A percentile compares a stretch with the other conserved stretches of the same genome.
phyloP scores from a whole-genome alignment of 2,888 invertebrate genomes.

The Synanthedon vespiformis region DNA sequence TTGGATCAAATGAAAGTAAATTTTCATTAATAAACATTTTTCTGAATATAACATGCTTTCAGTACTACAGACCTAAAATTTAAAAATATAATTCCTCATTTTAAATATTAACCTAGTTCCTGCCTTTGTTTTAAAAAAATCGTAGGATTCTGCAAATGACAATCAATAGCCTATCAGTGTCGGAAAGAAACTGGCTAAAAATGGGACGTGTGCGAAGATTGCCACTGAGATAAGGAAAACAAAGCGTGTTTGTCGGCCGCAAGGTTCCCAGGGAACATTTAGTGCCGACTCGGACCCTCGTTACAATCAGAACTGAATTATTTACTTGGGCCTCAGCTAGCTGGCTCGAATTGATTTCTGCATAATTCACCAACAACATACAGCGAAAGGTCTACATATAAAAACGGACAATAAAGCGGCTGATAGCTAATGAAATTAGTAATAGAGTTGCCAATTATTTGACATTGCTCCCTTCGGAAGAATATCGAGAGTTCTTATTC shows the following conservation, averaged over 20 bases:
- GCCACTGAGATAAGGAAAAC: conserved; percentile 16
- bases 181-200: not conserved
- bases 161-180: not conserved
- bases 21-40: too few relatives aligned
- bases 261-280: conserved; percentile 49
- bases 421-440: conserved; percentile 17
- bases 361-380: conserved; percentile 56
- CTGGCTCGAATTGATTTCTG: conserved; percentile 59
- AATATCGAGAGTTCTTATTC: conserved; percentile 1
- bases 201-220: not conserved
- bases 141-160: conserved; percentile 1
- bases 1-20: too few relatives aligned
- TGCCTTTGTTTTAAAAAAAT: too few relatives aligned
- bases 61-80: too few relatives aligned
- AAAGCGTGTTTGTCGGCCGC: conserved; percentile 37
- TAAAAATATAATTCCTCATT: too few relatives aligned
- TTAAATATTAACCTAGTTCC: too few relatives aligned
- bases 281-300: conserved; percentile 52
- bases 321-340: conserved; percentile 51
- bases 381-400: conserved; percentile 32
- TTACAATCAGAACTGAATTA: conserved; percentile 64
- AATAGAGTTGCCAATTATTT: too few relatives aligned
- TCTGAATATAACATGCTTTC: too few relatives aligned
- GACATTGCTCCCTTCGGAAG: not conserved
- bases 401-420: conserved; percentile 35